Conservation (phyloP, 2,113 vertebrate species). For the Delphinapterus leucas region DNA sequence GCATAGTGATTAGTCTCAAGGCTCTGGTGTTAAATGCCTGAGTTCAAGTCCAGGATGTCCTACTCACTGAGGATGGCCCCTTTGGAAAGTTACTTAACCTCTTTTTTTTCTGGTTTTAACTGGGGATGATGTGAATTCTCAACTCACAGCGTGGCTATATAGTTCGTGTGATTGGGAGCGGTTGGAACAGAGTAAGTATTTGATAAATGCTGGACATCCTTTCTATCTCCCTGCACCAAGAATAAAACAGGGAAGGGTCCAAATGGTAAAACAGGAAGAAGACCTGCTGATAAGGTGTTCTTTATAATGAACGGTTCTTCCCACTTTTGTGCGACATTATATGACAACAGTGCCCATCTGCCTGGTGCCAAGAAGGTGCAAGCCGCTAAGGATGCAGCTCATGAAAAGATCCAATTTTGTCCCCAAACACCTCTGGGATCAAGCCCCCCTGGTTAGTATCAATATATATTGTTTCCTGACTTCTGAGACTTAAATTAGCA, state of each 20-base stretch:
- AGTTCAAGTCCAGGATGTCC: not conserved
- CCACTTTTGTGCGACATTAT: rapidly evolving
- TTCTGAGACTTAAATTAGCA: not conserved
- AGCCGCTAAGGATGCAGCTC: rapidly evolving
- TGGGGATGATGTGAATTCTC: not conserved
- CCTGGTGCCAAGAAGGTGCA: not conserved
- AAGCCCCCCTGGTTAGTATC: not conserved
- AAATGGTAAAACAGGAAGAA: not conserved
- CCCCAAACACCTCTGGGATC: not conserved
- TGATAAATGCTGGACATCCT: not conserved
- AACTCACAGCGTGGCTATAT: not conserved
- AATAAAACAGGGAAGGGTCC: too few relatives aligned
- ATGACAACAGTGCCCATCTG: rapidly evolving
- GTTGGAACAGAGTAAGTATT: not conserved
- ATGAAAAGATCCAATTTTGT: not conserved
- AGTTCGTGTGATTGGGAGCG: not conserved
- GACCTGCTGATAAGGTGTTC: rapidly evolving
- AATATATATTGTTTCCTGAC: not conserved
- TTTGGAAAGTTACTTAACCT: not conserved
- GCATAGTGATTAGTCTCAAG: rapidly evolving
- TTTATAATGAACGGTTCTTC: not conserved
- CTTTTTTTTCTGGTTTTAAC: not conserved
- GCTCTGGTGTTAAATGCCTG: too few relatives aligned
- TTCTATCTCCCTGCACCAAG: not conserved
- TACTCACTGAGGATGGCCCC: not conserved